Evolutionary conservation across 2,888 invertebrate species (phyloP).

Genomic region (Drosophila hawaiiensis): DNA sequence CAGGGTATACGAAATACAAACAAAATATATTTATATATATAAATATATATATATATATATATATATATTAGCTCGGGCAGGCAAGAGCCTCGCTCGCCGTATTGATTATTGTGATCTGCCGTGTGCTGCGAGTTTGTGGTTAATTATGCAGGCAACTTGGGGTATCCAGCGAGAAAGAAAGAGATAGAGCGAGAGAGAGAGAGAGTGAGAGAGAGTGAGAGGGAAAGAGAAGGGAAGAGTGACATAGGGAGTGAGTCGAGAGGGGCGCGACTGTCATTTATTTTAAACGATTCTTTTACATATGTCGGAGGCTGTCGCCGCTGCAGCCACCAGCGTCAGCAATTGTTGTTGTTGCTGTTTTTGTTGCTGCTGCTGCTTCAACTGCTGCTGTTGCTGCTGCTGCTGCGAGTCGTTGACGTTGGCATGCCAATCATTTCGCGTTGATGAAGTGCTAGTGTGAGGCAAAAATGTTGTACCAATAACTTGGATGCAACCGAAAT

Average conservation of each 20-base stretch:
- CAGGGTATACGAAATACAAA: constrained; percentile 34
- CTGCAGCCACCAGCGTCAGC: constrained; percentile 53
- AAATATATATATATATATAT: not conserved
- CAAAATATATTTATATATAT: constrained; percentile 5
- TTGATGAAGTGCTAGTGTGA: constrained; percentile 81
- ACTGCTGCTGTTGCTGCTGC: not conserved
- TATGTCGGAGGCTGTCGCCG: constrained; percentile 77
- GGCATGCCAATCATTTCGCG: constrained; percentile 81
- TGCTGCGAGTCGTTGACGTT: constrained; percentile 46
- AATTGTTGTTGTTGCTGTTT: constrained; percentile 1
- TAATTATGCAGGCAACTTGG: constrained; percentile 70
- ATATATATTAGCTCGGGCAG: constrained; percentile 36
- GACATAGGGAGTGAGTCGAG: constrained; percentile 3
- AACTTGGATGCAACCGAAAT: constrained; percentile 45
- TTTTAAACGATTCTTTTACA: constrained; percentile 82
- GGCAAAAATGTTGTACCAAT: constrained; percentile 79
- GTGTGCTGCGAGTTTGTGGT: constrained; percentile 66
- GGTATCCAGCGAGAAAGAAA: not conserved
- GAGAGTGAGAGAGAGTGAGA: not conserved
- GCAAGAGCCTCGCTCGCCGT: constrained; percentile 43
- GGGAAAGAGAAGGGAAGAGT: not conserved
- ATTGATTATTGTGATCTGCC: constrained; percentile 82
- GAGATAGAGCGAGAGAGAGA: not conserved
- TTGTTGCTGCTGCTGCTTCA: not conserved
- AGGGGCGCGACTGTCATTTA: constrained; percentile 74